Evolutionary conservation across 2,797 vertebrate genomes (phyloP), one percentile per base, ranked within the genome.

Genomic region (Falco columbarius): DNA sequence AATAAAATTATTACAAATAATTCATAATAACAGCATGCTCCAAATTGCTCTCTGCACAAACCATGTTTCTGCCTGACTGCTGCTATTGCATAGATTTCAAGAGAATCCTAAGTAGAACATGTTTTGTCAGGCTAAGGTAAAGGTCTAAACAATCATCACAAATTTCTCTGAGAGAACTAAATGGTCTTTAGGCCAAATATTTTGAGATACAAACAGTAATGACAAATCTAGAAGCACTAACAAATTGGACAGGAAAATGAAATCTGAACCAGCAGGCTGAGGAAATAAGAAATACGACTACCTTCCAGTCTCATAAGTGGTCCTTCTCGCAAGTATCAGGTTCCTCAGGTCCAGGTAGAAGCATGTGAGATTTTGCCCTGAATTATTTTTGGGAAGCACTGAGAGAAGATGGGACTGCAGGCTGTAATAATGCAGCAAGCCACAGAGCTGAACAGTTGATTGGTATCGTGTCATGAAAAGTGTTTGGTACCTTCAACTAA

Each of bases 401-500:
- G 20, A 46, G 26, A 61, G 34, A 73, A 51, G 38, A 47, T 32
- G 49, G 18, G 5, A 76, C 51, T 59, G 66, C 19, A 56, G 42
- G 34, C 40, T 7, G 2, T n/a, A 74, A 52, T 18, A 73, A 76
- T 24, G 27, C 36, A 44, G 24, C 32, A 47, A n/a, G 36, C 40
- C 56, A 56, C 13, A 42, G 51, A 63, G 46, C n/a, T 42, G 52
- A 76, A 36, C 7, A 46, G 26, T 24, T 85, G 16, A 34, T 55
- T 0, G 0, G 13, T 34, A 54, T 6, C 40, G 30, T 1, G 1
- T 27, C 47, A 65, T 7, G 30, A 75, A 40, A 71, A 66, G 34
- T 3, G 76, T 90, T 76, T 3, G 3, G 34, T 73, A 63, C 40
- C 42, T 91, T 71, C 74, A 56, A 7, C 49, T 73, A 66, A 17